A percentile compares a stretch with the other conserved stretches of the same genome.
phyloP scores from a whole-genome alignment of 2,888 invertebrate species.

The Saturnia pavonia region DNA sequence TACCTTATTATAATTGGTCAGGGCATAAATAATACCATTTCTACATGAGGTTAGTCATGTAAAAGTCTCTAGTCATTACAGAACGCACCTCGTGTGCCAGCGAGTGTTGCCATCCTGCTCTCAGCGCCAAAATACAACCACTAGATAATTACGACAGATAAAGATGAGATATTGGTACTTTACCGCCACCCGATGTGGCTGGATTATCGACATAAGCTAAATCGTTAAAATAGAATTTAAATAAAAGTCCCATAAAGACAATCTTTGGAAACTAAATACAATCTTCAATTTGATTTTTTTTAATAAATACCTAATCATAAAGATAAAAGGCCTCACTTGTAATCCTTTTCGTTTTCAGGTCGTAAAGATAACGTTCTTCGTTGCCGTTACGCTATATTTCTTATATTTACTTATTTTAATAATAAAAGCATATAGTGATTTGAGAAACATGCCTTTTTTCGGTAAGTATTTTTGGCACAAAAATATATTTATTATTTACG shows the following conservation, averaged over 20 bases:
- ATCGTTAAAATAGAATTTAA: not conserved
- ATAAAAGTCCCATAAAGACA: no score
- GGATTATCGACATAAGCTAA: not conserved
- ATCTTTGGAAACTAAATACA: no score
- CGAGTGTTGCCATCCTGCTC: no score
- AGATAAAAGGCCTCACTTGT: conserved; percentile 6
- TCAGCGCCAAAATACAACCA: no score
- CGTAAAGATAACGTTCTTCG: conserved; percentile 95
- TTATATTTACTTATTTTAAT: conserved; percentile 92
- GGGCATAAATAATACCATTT: no score
- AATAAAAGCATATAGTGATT: conserved; percentile 94
- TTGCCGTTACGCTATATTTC: conserved; percentile 91
- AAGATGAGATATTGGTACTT: not conserved
- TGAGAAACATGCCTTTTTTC: conserved; percentile 98
- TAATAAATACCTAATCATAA: not conserved
- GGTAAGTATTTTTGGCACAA: conserved; percentile 83
- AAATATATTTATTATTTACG: not conserved
- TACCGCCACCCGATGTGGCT: not conserved
- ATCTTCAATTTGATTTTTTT: not conserved
- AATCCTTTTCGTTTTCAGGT: conserved; percentile 80
- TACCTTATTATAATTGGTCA: no score
- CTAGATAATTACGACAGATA: not conserved
- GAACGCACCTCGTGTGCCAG: no score
- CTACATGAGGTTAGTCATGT: no score
- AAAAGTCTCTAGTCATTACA: no score